Percentiles rank a stretch among this genome's conserved stretches.
Evolutionary conservation across 2,888 invertebrate genomes (phyloP).

Genomic region (Xestobium rufovillosum): DNA sequence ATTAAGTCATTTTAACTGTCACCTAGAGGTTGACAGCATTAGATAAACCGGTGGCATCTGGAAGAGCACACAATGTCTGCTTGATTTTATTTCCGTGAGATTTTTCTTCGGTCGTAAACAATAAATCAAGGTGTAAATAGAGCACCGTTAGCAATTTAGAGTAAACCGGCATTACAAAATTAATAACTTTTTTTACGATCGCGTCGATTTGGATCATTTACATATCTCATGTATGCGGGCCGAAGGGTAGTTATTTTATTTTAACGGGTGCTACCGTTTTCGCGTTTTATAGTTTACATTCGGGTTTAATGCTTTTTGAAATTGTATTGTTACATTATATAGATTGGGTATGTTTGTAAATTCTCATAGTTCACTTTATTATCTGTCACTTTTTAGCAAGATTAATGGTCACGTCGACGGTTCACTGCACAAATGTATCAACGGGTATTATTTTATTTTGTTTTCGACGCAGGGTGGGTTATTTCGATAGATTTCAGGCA

Average conservation of each 20-base stretch:
- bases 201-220: constrained; percentile 36
- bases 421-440: no score
- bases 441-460: no score
- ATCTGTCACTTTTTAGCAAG: constrained; percentile 38
- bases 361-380: constrained; percentile 37
- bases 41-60: no score
- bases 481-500: no score
- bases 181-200: constrained; percentile 38
- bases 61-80: no score
- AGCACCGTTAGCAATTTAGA: no score
- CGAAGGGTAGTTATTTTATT: constrained; percentile 32
- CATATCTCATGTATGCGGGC: constrained; percentile 36
- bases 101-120: no score
- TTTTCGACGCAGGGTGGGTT: no score
- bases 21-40: no score
- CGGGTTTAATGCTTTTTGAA: constrained; percentile 33
- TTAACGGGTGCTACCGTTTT: constrained; percentile 36
- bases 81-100: no score
- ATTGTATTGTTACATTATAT: constrained; percentile 37
- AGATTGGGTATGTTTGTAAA: constrained; percentile 37
- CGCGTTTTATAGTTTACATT: constrained; percentile 36
- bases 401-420: constrained; percentile 31
- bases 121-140: no score
- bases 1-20: no score
- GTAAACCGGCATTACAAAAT: constrained; percentile 26